phyloP scores from a whole-genome alignment of 2,888 invertebrate genomes.

The Sicus ferrugineus region DNA sequence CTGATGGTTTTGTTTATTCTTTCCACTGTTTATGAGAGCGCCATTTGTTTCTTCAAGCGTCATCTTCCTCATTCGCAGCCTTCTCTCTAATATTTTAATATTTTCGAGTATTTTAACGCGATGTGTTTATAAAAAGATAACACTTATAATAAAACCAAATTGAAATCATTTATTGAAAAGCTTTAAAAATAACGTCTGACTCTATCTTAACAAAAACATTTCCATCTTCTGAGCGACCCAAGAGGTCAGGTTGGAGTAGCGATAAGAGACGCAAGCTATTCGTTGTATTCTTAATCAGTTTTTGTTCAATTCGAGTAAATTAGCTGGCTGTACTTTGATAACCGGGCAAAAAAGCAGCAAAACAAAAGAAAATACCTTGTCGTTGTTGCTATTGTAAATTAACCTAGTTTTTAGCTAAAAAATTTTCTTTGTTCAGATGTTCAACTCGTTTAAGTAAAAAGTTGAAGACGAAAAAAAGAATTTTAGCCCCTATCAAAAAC shows the following conservation, averaged over 20 bases:
- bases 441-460: too few species aligned
- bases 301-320: background rate
- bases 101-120: background rate
- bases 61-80: conserved; percentile 46
- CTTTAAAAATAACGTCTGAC: too few species aligned
- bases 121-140: background rate
- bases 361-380: too few species aligned
- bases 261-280: background rate
- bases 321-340: too few species aligned
- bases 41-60: conserved; percentile 41
- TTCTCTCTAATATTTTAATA: background rate
- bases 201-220: too few species aligned
- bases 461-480: too few species aligned
- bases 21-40: background rate
- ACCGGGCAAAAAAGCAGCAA: too few species aligned
- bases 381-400: too few species aligned
- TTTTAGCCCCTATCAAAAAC: too few species aligned
- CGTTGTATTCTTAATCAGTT: background rate
- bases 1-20: background rate
- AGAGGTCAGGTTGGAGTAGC: background rate
- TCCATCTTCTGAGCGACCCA: background rate
- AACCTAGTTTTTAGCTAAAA: too few species aligned
- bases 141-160: too few species aligned
- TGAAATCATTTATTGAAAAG: background rate
- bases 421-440: too few species aligned